A percentile compares a stretch with the other conserved stretches of the same genome.
phyloP scores from a whole-genome alignment of 2,113 vertebrate species.

The Notarius quadriscutis region DNA sequence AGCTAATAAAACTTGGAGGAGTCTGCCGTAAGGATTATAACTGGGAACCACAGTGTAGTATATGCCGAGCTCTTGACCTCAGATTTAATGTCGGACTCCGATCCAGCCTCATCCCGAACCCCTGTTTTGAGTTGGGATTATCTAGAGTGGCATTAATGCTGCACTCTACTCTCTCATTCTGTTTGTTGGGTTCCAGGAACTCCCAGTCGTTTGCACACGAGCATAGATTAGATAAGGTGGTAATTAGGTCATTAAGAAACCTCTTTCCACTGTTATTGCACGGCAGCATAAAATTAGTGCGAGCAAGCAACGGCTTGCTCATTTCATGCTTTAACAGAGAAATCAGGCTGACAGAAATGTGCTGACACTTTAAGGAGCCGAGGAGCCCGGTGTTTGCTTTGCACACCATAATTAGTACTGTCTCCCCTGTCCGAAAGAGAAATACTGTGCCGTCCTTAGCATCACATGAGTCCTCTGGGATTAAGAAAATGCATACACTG shows the following conservation, averaged over 20 bases:
- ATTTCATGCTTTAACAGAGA: slow-evolving; percentile 14
- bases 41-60: not conserved
- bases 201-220: not conserved
- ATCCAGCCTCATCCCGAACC: not conserved
- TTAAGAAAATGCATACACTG: slow-evolving; percentile 12
- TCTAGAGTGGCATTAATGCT: not conserved
- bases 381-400: not conserved
- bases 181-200: not conserved
- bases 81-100: not conserved
- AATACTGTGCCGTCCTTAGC: not conserved
- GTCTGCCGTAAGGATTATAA: not conserved
- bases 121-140: not conserved
- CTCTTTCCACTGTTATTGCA: slow-evolving; percentile 31
- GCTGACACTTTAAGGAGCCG: slow-evolving; percentile 19
- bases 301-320: slow-evolving; percentile 11
- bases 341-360: not conserved
- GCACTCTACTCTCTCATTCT: not conserved
- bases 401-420: slow-evolving; percentile 5
- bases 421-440: not conserved
- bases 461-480: not conserved
- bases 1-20: slow-evolving; percentile 1
- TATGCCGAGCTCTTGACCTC: not conserved
- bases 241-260: slow-evolving; percentile 47
- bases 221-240: slow-evolving; percentile 42
- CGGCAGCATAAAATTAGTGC: slow-evolving; percentile 16